phyloP scores from a whole-genome alignment of 2,797 vertebrate species.

The Avahi laniger region DNA sequence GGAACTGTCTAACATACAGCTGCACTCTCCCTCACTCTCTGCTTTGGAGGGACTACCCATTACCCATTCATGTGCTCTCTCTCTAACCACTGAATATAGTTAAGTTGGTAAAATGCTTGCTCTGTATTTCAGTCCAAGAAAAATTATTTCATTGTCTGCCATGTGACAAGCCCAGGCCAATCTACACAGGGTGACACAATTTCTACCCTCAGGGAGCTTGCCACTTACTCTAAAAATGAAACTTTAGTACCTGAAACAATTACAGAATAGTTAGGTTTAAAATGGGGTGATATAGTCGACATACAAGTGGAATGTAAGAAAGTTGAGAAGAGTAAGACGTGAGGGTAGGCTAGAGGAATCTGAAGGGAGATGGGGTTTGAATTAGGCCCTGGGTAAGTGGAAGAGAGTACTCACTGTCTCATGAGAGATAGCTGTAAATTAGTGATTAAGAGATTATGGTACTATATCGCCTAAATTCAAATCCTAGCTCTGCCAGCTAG shows the following conservation, averaged over 20 bases:
- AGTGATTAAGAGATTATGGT: background rate
- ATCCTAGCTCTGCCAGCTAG: background rate
- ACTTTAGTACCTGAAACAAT: background rate
- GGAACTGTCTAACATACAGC: background rate
- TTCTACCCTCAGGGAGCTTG: conserved; percentile 25
- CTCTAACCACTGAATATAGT: background rate
- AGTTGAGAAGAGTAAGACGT: background rate
- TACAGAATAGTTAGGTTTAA: background rate
- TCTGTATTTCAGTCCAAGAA: conserved; percentile 14
- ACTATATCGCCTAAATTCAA: conserved; percentile 22
- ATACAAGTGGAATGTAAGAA: background rate
- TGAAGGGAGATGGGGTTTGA: background rate
- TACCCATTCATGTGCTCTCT: background rate
- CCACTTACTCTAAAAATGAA: conserved; percentile 15
- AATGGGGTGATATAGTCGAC: background rate
- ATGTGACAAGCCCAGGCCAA: background rate
- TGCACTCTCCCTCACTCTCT: background rate
- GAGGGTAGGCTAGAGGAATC: background rate
- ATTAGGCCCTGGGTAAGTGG: background rate
- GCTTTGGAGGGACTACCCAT: background rate
- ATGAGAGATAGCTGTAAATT: background rate
- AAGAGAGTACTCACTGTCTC: background rate
- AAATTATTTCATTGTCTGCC: background rate
- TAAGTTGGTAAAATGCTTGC: conserved; percentile 44
- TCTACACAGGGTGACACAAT: background rate